These are phyloP conservation scores for Potorous gilbertii DNA, from an alignment of 2,797 vertebrate genomes.

Conservation along the genomic window DNA sequence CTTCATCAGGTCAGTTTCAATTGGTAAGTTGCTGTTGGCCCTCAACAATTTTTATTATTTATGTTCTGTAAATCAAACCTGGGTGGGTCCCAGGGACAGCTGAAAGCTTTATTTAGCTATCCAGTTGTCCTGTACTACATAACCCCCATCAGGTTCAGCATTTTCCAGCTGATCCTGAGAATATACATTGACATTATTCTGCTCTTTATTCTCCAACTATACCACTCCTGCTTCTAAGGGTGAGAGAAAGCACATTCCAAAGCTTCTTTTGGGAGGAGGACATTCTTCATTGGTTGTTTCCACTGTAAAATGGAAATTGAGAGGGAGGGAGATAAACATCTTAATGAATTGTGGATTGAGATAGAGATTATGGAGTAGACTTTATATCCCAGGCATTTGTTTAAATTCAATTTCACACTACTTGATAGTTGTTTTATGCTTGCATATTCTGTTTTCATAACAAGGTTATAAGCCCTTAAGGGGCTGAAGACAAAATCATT, in stretches of 20 bases:
- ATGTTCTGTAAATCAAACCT: constrained; percentile 26
- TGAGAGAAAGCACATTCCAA: background rate
- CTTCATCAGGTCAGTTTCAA: background rate
- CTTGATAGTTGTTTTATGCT: background rate
- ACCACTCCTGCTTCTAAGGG: background rate
- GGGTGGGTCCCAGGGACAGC: constrained; percentile 18
- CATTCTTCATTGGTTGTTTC: background rate
- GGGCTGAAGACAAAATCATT: background rate
- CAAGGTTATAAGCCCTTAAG: background rate
- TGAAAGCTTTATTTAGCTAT: constrained; percentile 27
- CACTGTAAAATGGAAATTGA: background rate
- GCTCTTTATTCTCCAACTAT: background rate
- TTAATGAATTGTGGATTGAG: background rate
- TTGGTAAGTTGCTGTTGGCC: background rate
- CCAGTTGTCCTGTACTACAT: background rate
- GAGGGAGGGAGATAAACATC: background rate
- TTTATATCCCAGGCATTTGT: background rate
- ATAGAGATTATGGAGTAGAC: background rate
- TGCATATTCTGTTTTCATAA: background rate
- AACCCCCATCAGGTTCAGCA: background rate
- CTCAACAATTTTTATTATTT: background rate
- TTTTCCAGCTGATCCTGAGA: background rate
- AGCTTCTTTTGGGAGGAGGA: background rate
- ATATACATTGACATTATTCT: constrained; percentile 8
- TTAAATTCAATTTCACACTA: background rate